Conservation (phyloP, 1,140 invertebrate species). For the Drosophila cardini region DNA sequence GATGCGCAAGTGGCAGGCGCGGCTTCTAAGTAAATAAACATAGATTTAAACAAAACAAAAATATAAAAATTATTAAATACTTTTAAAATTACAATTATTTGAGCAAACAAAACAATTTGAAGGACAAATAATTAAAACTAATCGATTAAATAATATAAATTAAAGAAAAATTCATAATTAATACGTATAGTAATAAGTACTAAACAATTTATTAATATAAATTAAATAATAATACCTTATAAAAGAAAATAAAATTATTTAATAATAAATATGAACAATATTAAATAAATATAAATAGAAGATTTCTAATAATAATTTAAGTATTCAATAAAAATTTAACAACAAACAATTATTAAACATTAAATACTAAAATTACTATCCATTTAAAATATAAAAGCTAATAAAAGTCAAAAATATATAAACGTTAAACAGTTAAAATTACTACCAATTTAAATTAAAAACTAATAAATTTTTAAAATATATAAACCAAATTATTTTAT, state of each 20-base stretch:
- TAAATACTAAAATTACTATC: background rate
- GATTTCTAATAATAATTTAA: background rate
- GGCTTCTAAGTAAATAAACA: constrained; percentile 28
- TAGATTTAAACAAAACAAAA: background rate
- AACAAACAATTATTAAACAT: background rate
- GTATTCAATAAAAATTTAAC: background rate
- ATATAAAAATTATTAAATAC: background rate
- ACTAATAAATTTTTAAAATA: too few relatives aligned
- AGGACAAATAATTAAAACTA: background rate
- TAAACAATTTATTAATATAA: background rate
- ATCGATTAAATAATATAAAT: background rate
- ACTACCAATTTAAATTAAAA: too few relatives aligned
- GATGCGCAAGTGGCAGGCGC: constrained; percentile 47
- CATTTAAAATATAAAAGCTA: background rate
- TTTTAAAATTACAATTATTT: constrained; percentile 3
- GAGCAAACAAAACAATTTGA: background rate
- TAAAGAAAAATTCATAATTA: background rate
- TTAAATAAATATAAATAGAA: too few relatives aligned
- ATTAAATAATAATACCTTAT: background rate
- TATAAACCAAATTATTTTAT: too few relatives aligned
- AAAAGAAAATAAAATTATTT: background rate
- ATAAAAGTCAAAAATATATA: too few relatives aligned
- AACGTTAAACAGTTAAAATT: too few relatives aligned
- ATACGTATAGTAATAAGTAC: background rate
- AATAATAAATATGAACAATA: constrained; percentile 6